These are phyloP conservation scores for Acleris holmiana DNA, from an alignment of 2,888 invertebrate genomes.

Conservation along the genomic window DNA sequence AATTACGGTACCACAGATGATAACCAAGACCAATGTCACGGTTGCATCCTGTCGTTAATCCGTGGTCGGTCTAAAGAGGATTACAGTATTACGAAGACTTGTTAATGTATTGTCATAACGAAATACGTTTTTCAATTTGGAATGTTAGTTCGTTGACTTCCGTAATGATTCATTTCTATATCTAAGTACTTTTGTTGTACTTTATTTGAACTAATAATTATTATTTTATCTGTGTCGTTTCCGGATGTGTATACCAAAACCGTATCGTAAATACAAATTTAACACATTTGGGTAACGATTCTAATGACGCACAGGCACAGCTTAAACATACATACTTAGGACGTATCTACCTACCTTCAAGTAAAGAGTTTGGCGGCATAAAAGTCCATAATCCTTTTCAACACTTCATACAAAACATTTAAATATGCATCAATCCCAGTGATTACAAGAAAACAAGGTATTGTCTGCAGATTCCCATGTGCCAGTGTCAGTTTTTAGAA, in stretches of 20 bases:
- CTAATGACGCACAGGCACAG: too few species aligned
- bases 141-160: constrained; percentile 16
- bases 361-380: background rate
- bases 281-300: too few species aligned
- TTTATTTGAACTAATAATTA: background rate
- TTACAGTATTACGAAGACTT: constrained; percentile 25
- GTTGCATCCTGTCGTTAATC: constrained; percentile 32
- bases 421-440: background rate
- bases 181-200: too few species aligned
- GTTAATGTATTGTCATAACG: constrained; percentile 27
- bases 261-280: too few species aligned
- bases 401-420: background rate
- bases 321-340: too few species aligned
- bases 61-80: constrained; percentile 26
- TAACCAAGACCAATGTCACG: constrained; percentile 28
- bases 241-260: too few species aligned
- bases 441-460: constrained; percentile 11
- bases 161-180: constrained; percentile 2
- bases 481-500: constrained; percentile 42
- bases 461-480: constrained; percentile 36
- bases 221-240: too few species aligned
- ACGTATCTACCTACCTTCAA: too few species aligned
- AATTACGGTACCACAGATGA: constrained; percentile 29
- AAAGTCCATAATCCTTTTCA: background rate
- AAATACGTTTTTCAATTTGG: constrained; percentile 22